Evolutionary conservation across 2,797 vertebrate genomes (phyloP).

Genomic region (Muscicapa striata): DNA sequence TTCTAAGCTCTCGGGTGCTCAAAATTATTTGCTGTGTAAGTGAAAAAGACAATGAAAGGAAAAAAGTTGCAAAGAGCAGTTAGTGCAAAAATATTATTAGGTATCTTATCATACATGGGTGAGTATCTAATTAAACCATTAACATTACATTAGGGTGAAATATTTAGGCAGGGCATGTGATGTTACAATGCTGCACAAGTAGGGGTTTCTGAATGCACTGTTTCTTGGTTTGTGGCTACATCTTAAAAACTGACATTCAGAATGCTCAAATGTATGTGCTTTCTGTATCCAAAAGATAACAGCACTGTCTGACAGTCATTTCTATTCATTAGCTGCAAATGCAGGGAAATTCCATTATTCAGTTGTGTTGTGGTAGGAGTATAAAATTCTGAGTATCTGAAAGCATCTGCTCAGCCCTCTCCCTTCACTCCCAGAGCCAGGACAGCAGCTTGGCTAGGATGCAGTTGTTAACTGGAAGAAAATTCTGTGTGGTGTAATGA

Average conservation of each 20-base stretch:
- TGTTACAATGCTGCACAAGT: background rate
- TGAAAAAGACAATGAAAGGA: background rate
- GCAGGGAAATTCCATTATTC: background rate
- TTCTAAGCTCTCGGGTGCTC: background rate
- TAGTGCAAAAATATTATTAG: background rate
- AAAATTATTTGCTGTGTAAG: background rate
- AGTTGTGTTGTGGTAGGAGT: background rate
- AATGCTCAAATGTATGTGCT: background rate
- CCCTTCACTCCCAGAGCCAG: background rate
- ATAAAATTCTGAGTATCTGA: background rate
- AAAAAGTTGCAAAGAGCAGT: background rate
- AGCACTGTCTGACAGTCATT: background rate
- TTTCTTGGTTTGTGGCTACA: background rate
- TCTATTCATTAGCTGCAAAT: background rate
- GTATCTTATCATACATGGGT: background rate
- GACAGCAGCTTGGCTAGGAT: background rate
- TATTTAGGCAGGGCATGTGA: background rate
- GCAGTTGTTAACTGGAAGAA: background rate
- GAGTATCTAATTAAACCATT: background rate
- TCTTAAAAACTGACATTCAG: background rate
- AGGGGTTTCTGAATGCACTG: background rate
- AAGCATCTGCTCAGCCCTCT: slow-evolving; percentile 19
- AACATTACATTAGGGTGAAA: background rate
- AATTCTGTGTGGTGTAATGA: background rate
- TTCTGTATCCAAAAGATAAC: background rate